Base-by-base conservation (phyloP, 2,888 invertebrate species). In the Gymnocheta viridis region DNA sequence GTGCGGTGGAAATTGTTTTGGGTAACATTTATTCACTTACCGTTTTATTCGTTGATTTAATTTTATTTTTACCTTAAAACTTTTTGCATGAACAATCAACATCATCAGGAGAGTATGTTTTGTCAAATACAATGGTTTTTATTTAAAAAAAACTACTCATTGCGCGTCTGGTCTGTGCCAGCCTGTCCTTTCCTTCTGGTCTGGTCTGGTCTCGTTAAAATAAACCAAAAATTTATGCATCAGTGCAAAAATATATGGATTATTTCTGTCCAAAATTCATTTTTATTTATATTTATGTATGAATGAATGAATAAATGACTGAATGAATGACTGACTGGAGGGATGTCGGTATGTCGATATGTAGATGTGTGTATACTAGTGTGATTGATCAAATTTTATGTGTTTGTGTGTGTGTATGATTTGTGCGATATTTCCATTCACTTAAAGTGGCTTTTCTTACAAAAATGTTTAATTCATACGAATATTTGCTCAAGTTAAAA, bases 391-490 rank as follows among this genome's bases (percentile, higher is more conserved):
- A 81, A 80, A 80, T 67, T 73, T 67, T 60, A 35, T 60, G 22
- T 64, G 54, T 51, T 66, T 66, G 80, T 73, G 58, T 60, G 24
- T 60, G 22, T 64, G 54, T 51, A 73, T 66, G 80, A 73, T 72
- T 70, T 79, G 32, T 54, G 66, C 64, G 62, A 64, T 79, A 64
- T 64, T 80, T 73, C 66, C 80, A 80, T 69, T 81, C 60, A 72
- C 70, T 64, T 64, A 70, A 64, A 17, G 60, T 70, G 62, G 62
- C n/a, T 44, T 78, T 78, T 70, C 78, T 60, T 60, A 66, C 32
- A 70, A 47, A 60, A 77, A 77, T 84, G 80, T 81, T 84, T 84
- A 84, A 84, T 81, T 81, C 84, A 78, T 81, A 47, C n/a, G 17
- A 19, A 44, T 10, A 7, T 44, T 38, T 51, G 27, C n/a, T 51